Evolutionary conservation across 1,140 invertebrate species (phyloP), one percentile per base, ranked within the genome.

Genomic region (Ostrea denselamellosa): DNA sequence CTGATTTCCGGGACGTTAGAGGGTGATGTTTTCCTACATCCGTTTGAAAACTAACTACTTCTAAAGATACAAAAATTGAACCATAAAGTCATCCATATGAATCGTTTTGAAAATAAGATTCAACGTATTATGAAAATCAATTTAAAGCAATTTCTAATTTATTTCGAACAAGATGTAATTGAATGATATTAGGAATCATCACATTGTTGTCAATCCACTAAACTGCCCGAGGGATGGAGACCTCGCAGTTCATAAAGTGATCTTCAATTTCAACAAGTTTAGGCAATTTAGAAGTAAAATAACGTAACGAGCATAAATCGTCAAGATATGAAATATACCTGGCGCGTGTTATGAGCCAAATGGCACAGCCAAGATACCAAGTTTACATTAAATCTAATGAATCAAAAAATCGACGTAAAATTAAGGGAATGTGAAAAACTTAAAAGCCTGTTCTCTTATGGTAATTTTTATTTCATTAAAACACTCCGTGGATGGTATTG

Each of bases 331-430:
- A 25, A 25, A 77, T 77, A 28, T 77, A 28, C 28, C 25, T 34
- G 68, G 25, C 68, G 68, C 68, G 68, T 77, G 68, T 77, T 77
- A 77, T 77, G 68, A 77, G 28, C 68, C 22, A 28, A 77, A 28
- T 77, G 68, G 68, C 68, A 77, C 68, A 77, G 28, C 68, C 10
- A 77, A 77, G 68, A 77, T 77, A 77, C 68, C 68, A 77, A 44
- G 68, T 77, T 77, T 77, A 28, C 68, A 77, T 77, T 77, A 77
- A 77, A 77, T 77, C 25, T 77, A 77, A 77, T 77, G 68, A 77
- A 77, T 77, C 68, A 77, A 77, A 77, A 77, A 77, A 77, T 77
- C 28, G 68, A 77, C 68, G 28, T 25, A 77, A 77, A 77, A 77
- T 77, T 77, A 28, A 62, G 68, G 68, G 68, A 77, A 77, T 28